Base-by-base conservation (phyloP, 2,888 invertebrate species). In the Scaptomyza tumidula region DNA sequence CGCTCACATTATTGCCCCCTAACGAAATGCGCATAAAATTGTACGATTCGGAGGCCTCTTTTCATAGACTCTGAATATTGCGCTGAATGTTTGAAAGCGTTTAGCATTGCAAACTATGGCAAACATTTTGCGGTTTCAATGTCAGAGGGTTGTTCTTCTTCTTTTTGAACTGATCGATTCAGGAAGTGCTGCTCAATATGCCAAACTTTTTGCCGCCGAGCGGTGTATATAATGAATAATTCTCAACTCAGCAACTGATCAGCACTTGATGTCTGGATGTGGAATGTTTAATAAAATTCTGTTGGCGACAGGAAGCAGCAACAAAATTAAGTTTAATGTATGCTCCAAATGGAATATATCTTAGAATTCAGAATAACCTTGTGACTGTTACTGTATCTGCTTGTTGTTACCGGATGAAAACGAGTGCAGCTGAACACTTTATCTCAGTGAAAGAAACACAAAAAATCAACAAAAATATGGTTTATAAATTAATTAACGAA, bases 41-140 rank as follows among this genome's bases (percentile, higher is more conserved):
- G 58, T 44, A 49, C 13, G 45, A 46, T 39, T 54, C 39, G n/a
- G 55, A 59, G 74, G 60, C 63, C 46, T 75, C 49, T 55, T 55
- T 65, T 71, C 37, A 58, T 11, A 11, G 27, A 39, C 27, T 43
- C 5, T 29, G 39, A 13, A 11, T n/a, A 13, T 53, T 39, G 13
- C 29, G 7, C 29, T 61, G 55, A 61, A 58, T 75, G 78, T 77
- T 78, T 78, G 72, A 57, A 39, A 49, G 43, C 56, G 53, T 53
- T 86, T 82, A 61, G 84, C 87, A 82, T 69, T 87, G 81, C 71
- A 84, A 82, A 75, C 78, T 81, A 68, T 68, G 57, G 63, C 82
- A 83, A 83, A 83, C 82, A 83, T 83, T 85, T 83, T 53, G 27
- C 11, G 39, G 16, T 27, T 54, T 87, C 82, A 83, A 87, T 87